phyloP scores from a whole-genome alignment of 2,113 vertebrate genomes.

The Sialia sialis region DNA sequence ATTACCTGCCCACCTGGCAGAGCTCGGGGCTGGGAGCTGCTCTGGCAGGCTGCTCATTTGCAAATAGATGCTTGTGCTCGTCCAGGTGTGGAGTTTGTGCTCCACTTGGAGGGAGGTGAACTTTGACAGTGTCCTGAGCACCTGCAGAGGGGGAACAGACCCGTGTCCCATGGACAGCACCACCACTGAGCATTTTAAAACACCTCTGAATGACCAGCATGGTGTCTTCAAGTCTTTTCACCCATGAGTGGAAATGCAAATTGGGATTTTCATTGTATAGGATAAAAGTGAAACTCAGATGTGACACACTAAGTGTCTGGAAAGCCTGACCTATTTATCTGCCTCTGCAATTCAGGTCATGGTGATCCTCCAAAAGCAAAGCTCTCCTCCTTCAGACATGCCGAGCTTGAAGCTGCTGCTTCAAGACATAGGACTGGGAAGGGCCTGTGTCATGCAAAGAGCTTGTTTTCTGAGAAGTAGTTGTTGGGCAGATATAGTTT shows the following conservation, averaged over 20 bases:
- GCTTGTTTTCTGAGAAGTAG: not conserved
- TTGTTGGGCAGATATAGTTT: not conserved
- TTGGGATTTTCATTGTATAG: not conserved
- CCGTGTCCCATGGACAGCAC: rapidly evolving
- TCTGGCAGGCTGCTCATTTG: not conserved
- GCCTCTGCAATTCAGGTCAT: not conserved
- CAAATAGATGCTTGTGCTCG: not conserved
- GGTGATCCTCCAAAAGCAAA: not conserved
- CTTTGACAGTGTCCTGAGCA: not conserved
- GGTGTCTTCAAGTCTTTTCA: not conserved
- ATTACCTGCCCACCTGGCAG: not conserved
- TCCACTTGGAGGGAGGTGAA: not conserved
- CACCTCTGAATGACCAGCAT: not conserved
- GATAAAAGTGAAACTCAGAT: not conserved
- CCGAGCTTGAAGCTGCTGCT: not conserved
- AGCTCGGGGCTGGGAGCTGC: not conserved
- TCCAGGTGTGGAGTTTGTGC: not conserved
- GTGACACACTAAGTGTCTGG: not conserved
- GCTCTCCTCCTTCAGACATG: not conserved
- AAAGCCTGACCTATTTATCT: not conserved
- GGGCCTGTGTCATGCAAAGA: not conserved
- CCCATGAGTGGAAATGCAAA: not conserved
- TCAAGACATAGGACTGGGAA: not conserved
- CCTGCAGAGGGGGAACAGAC: not conserved
- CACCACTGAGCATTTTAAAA: not conserved